Evolutionary conservation across 2,888 invertebrate genomes (phyloP).

Genomic region (Podabrus alpinus): DNA sequence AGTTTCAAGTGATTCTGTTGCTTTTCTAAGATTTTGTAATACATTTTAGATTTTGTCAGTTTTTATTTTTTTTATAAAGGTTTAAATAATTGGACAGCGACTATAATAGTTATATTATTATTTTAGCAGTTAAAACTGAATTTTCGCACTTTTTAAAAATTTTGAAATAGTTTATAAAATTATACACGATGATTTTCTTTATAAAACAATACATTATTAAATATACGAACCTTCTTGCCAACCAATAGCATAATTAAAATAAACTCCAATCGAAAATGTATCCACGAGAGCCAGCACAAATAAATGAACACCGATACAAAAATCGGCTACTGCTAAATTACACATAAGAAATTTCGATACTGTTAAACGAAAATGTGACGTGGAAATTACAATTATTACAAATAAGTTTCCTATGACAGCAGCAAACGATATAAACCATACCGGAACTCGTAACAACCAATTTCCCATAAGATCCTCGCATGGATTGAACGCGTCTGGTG

Average conservation of each 20-base stretch:
- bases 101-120: too few species aligned
- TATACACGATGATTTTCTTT: too few species aligned
- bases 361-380: conserved; percentile 57
- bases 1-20: not conserved
- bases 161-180: too few species aligned
- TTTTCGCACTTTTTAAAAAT: too few species aligned
- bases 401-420: conserved; percentile 68
- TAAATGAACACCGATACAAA: conserved; percentile 69
- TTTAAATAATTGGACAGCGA: not conserved
- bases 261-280: conserved; percentile 64
- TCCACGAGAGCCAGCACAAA: conserved; percentile 66
- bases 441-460: conserved; percentile 60
- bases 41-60: not conserved
- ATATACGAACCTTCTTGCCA: conserved; percentile 64
- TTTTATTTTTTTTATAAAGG: not conserved
- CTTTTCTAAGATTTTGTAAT: not conserved
- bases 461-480: conserved; percentile 70
- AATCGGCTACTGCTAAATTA: conserved; percentile 69
- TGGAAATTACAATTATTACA: conserved; percentile 64
- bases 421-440: conserved; percentile 64
- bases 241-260: conserved; percentile 69
- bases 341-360: conserved; percentile 67
- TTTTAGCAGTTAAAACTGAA: too few species aligned
- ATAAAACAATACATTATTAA: too few species aligned
- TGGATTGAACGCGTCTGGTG: conserved; percentile 67